Conservation (phyloP, 2,113 vertebrate species). For the Cynoglossus semilaevis region DNA sequence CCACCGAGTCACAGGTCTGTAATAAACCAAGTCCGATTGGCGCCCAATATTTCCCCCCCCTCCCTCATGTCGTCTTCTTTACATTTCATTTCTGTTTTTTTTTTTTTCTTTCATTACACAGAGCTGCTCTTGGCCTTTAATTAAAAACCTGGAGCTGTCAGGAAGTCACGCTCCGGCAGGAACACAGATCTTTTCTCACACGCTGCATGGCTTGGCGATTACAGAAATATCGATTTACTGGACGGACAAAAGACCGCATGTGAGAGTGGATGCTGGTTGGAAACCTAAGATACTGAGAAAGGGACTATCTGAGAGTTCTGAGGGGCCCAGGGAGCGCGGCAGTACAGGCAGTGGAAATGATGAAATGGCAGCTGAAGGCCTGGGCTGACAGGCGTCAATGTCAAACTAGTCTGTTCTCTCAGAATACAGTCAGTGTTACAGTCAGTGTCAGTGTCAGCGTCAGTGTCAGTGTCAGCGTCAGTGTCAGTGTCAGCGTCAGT, state of each 20-base stretch:
- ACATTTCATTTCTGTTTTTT: constrained; percentile 8
- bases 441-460: background rate
- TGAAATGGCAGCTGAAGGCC: constrained; percentile 29
- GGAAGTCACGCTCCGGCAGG: constrained; percentile 65
- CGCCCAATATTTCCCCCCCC: constrained; percentile 47
- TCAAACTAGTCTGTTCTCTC: background rate
- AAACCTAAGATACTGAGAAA: constrained; percentile 72
- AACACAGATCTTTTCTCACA: constrained; percentile 71
- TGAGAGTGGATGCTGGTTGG: constrained; percentile 54
- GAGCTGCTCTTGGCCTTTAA: constrained; percentile 62
- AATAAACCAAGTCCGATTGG: constrained; percentile 51
- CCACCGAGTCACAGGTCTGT: constrained; percentile 59
- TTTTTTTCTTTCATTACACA: background rate
- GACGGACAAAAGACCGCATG: constrained; percentile 67
- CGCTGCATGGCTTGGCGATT: constrained; percentile 65
- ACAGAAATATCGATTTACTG: constrained; percentile 73
- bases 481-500: too few relatives aligned
- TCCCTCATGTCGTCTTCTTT: constrained; percentile 28
- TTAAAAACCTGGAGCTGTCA: constrained; percentile 69
- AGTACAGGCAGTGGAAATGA: constrained; percentile 42
- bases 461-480: background rate
- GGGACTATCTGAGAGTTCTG: constrained; percentile 15
- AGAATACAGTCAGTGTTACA: too few relatives aligned
- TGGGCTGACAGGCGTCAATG: constrained; percentile 23
- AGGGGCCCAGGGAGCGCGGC: constrained; percentile 15